Conservation (phyloP, 2,797 vertebrate genomes). For the Lepus oiostolus region DNA sequence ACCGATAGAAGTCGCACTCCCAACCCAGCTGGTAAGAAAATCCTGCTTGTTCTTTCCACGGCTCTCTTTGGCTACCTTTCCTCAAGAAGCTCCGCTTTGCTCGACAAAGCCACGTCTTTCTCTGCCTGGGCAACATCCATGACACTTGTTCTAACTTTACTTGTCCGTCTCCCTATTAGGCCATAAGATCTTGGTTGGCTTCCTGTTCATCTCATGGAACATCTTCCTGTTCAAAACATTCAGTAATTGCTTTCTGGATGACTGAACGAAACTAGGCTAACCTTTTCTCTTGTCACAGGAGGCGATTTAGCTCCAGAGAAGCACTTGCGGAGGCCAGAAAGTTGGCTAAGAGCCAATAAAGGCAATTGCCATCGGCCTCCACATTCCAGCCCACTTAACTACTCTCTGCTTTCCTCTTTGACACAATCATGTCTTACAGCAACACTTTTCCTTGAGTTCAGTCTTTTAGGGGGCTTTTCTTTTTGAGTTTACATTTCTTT, state of each 20-base stretch:
- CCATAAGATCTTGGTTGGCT: neutral
- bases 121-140: neutral
- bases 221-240: neutral
- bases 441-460: neutral
- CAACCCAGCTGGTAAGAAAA: neutral
- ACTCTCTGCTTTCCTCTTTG: neutral
- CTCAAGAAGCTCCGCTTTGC: neutral
- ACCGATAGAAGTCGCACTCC: neutral
- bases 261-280: neutral
- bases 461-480: neutral
- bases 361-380: neutral
- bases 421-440: neutral
- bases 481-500: neutral
- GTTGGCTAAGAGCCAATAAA: neutral
- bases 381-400: neutral
- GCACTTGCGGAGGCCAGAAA: neutral
- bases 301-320: constrained; percentile 23
- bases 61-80: neutral
- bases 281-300: constrained; percentile 22
- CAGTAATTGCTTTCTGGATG: neutral
- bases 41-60: neutral
- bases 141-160: neutral
- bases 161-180: neutral
- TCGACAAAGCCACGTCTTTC: neutral
- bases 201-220: neutral